Evolutionary conservation across 2,888 invertebrate species (phyloP).

Genomic region (Plusia festucae): DNA sequence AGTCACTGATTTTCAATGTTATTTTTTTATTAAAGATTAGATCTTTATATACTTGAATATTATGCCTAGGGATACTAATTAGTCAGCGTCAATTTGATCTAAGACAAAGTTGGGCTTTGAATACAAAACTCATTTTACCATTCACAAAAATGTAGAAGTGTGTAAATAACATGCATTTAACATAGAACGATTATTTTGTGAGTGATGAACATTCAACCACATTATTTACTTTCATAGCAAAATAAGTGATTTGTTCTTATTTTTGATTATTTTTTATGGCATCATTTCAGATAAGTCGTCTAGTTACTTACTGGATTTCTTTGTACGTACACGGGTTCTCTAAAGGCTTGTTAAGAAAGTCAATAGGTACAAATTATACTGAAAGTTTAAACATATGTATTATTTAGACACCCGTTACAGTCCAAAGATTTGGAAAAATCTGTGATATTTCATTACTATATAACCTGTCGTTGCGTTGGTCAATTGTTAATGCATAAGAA

Average conservation of each 20-base stretch:
- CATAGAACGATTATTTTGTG: slow-evolving; percentile 81
- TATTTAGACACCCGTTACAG: slow-evolving; percentile 85
- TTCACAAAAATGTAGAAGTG: slow-evolving; percentile 78
- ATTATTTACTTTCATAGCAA: slow-evolving; percentile 82
- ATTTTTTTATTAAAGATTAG: slow-evolving; percentile 87
- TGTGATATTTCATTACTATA: slow-evolving; percentile 89
- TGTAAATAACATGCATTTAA: slow-evolving; percentile 88
- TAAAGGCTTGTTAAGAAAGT: slow-evolving; percentile 75
- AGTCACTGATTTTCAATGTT: slow-evolving; percentile 85
- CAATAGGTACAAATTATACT: slow-evolving; percentile 83
- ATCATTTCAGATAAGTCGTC: slow-evolving; percentile 82
- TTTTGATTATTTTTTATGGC: slow-evolving; percentile 81
- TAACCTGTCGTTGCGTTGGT: slow-evolving; percentile 89
- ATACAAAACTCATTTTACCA: slow-evolving; percentile 75
- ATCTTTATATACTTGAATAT: slow-evolving; percentile 84
- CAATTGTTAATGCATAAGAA: slow-evolving; percentile 88
- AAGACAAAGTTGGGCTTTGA: slow-evolving; percentile 74
- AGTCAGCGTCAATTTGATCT: slow-evolving; percentile 79
- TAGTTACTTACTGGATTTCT: slow-evolving; percentile 84
- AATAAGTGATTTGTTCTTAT: slow-evolving; percentile 83
- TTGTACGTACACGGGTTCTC: slow-evolving; percentile 86
- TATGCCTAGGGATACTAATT: slow-evolving; percentile 81
- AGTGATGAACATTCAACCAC: slow-evolving; percentile 80
- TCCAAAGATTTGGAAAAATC: slow-evolving; percentile 89
- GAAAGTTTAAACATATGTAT: slow-evolving; percentile 68